phyloP scores from a whole-genome alignment of 2,888 invertebrate genomes.

The Fragum fragum region DNA sequence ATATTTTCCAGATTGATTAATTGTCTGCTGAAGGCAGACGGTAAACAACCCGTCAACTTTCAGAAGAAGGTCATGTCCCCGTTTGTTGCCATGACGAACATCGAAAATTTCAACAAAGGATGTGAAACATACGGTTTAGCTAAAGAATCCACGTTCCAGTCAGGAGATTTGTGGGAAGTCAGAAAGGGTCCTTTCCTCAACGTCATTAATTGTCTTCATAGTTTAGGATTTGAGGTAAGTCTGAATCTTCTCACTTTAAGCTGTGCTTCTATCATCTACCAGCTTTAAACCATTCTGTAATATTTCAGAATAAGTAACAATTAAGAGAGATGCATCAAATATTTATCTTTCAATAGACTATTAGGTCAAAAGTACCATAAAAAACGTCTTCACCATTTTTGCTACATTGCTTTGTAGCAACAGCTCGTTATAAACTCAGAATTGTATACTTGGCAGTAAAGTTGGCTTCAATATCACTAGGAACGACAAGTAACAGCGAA shows the following conservation, averaged over 20 bases:
- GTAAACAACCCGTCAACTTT: slow-evolving; percentile 74
- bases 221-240: slow-evolving; percentile 83
- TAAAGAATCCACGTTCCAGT: slow-evolving; percentile 79
- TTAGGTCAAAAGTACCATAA: no score
- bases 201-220: slow-evolving; percentile 83
- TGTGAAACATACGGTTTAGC: slow-evolving; percentile 78
- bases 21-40: slow-evolving; percentile 79
- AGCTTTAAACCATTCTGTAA: not conserved
- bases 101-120: slow-evolving; percentile 83
- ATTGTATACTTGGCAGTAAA: no score
- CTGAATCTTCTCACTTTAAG: not conserved
- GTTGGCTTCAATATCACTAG: no score
- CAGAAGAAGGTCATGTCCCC: slow-evolving; percentile 82
- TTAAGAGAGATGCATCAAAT: no score
- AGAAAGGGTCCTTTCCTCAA: slow-evolving; percentile 84
- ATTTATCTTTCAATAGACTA: no score
- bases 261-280: not conserved
- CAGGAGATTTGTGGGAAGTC: slow-evolving; percentile 83
- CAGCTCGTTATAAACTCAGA: no score
- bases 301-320: no score
- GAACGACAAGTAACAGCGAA: no score
- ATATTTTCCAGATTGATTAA: slow-evolving; percentile 80
- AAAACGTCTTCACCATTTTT: no score
- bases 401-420: no score
- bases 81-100: slow-evolving; percentile 85